Conservation (phyloP, 2,113 vertebrate genomes). For the Pagrus major region DNA sequence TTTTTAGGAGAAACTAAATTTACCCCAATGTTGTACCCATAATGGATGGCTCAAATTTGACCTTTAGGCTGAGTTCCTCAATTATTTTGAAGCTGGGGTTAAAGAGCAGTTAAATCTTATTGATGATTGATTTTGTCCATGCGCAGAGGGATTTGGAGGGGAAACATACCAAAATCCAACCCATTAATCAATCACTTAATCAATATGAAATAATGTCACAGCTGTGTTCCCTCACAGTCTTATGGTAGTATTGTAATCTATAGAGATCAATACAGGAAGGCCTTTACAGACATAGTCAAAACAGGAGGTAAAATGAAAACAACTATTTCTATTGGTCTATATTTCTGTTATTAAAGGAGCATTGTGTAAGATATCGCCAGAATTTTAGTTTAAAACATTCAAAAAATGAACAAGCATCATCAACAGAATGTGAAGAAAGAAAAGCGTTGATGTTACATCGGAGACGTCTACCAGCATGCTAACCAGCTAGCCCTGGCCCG, state of each 20-base stretch:
- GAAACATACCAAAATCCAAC: conserved; percentile 3
- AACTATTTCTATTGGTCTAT: neutral
- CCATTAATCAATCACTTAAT: conserved; percentile 30
- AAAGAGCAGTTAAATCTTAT: neutral
- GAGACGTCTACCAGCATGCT: too few relatives aligned
- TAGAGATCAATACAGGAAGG: conserved; percentile 9
- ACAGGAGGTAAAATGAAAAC: neutral
- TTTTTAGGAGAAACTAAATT: conserved; percentile 29
- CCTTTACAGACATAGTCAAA: neutral
- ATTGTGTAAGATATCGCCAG: too few relatives aligned
- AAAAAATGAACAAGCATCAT: too few relatives aligned
- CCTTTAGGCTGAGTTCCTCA: conserved; percentile 3
- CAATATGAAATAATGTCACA: conserved; percentile 20
- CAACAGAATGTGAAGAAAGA: too few relatives aligned
- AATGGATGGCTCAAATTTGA: neutral
- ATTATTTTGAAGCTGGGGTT: conserved; percentile 20
- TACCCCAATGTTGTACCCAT: neutral
- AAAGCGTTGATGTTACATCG: too few relatives aligned
- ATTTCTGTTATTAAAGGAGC: neutral
- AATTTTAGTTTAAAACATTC: too few relatives aligned
- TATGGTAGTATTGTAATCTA: neutral
- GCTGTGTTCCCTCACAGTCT: neutral
- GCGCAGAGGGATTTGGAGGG: conserved; percentile 3
- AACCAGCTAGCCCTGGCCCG: too few relatives aligned
- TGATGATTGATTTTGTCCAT: conserved; percentile 16